phyloP scores from a whole-genome alignment of 2,888 invertebrate species.

The Pseudeuparius sepicola region DNA sequence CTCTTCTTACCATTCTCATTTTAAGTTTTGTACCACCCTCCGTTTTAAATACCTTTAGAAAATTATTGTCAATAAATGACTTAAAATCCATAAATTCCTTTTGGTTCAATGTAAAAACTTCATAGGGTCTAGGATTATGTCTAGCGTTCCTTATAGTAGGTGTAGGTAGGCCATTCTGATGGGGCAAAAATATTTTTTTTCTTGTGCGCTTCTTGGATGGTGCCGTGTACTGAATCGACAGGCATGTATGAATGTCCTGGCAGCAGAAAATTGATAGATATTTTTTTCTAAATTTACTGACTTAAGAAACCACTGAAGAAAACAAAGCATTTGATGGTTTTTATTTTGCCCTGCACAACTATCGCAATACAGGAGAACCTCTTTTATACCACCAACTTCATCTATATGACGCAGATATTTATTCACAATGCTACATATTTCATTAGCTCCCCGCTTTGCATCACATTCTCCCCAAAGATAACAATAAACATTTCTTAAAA shows the following conservation, averaged over 20 bases:
- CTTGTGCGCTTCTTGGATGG: conserved; percentile 25
- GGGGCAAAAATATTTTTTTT: conserved; percentile 28
- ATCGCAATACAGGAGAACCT: conserved; percentile 24
- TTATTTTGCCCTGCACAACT: conserved; percentile 28
- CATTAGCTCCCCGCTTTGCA: conserved; percentile 23
- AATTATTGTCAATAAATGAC: conserved; percentile 7
- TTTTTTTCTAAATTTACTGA: too few species aligned
- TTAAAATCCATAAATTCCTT: conserved; percentile 7
- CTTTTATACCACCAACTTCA: conserved; percentile 16
- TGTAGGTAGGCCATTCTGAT: conserved; percentile 31
- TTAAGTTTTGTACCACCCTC: conserved; percentile 1
- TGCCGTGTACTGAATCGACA: conserved; percentile 29
- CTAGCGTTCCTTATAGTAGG: conserved; percentile 17
- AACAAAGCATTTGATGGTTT: conserved; percentile 24
- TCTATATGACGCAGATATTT: conserved; percentile 15
- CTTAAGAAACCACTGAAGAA: conserved; percentile 22
- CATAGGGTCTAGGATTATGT: conserved; percentile 11
- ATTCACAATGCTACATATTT: conserved; percentile 13
- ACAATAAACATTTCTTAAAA: conserved; percentile 21
- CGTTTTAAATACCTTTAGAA: conserved; percentile 1
- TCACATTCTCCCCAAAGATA: conserved; percentile 23
- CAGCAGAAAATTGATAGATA: conserved; percentile 14
- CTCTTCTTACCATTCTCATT: conserved; percentile 4
- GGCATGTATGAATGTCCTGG: conserved; percentile 33
- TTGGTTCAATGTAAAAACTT: conserved; percentile 7